Evolutionary conservation across 2,113 vertebrate species (phyloP).

Genomic region (Pteropus alecto): DNA sequence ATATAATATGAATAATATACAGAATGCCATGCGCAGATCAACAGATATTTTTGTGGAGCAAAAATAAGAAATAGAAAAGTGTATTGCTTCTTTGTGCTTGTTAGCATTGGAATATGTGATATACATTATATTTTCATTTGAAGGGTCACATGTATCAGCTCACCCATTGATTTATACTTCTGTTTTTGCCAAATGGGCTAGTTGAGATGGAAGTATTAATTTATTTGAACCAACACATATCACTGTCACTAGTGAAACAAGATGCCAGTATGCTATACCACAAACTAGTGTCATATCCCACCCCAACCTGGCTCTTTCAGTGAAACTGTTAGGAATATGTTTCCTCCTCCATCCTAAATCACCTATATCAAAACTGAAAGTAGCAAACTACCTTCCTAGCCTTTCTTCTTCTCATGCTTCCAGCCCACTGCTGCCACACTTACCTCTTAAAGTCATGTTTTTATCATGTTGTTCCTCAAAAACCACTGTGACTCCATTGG

Average conservation of each 20-base stretch:
- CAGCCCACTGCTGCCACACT: neutral
- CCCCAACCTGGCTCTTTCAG: neutral
- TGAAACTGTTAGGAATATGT: neutral
- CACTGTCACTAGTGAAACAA: neutral
- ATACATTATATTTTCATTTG: conserved; percentile 34
- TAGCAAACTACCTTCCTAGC: neutral
- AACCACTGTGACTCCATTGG: neutral
- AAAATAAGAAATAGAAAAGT: conserved; percentile 15
- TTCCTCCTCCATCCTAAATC: neutral
- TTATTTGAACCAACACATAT: neutral
- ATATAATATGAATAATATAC: neutral
- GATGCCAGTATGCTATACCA: neutral
- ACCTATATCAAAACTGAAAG: neutral
- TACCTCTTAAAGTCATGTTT: neutral
- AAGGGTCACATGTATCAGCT: neutral
- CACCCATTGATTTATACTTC: conserved; percentile 27
- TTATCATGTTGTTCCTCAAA: conserved; percentile 11
- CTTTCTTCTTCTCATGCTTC: neutral
- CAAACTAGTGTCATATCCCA: neutral
- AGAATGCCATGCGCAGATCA: neutral
- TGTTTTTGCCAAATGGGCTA: conserved; percentile 29
- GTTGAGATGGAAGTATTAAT: neutral
- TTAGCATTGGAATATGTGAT: conserved; percentile 5
- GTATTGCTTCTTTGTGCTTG: neutral
- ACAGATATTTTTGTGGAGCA: conserved; percentile 2